Evolutionary conservation across 2,888 invertebrate genomes (phyloP), one percentile per base, ranked within the genome.

Genomic region (Athalia rosae): DNA sequence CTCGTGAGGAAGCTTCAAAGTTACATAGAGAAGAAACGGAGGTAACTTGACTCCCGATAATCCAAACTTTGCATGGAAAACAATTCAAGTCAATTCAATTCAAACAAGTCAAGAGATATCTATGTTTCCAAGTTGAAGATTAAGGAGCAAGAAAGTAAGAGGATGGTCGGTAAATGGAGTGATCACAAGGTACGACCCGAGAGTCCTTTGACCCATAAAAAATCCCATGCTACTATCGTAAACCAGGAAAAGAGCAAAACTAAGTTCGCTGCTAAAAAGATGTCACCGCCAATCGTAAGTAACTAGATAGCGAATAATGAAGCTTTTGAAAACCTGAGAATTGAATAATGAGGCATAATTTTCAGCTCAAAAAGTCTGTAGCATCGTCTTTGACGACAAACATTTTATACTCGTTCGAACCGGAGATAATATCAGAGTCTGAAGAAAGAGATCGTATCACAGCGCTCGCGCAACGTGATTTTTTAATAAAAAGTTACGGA

Each of bases 371-470:
- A 56, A 71, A 58, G 9, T 8, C 71, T 71, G 43, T 58, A 5
- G 13, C 50, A 4, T n/a, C 45, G 43, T 45, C 41, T 13, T 50
- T 66, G 48, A 11, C 69, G 61, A 58, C 48, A 13, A 79, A 90
- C 89, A 80, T 90, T 87, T 1, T 15, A 88, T 90, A 91, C 84
- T 93, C 94, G 0, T 94, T 92, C 86, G 92, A 93, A 83, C 94
- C 94, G 0, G 93, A 93, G 84, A 91, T 92, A n/a, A 93, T 95
- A 83, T 90, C 93, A 79, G 92, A 94, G 87, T 90, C 93, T 9
- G 96, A 96, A 84, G 96, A 96, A 86, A 92, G 94, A 15, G 93
- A 95, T 84, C 92, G 95, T 3, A 87, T 94, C 66, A 93, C 92
- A 81, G 89, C 91, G 79, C 87, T 95, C 80, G 93, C 93, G 7